These are phyloP conservation scores for Tachina grossa DNA, from an alignment of 2,888 invertebrate genomes.

Conservation along the genomic window DNA sequence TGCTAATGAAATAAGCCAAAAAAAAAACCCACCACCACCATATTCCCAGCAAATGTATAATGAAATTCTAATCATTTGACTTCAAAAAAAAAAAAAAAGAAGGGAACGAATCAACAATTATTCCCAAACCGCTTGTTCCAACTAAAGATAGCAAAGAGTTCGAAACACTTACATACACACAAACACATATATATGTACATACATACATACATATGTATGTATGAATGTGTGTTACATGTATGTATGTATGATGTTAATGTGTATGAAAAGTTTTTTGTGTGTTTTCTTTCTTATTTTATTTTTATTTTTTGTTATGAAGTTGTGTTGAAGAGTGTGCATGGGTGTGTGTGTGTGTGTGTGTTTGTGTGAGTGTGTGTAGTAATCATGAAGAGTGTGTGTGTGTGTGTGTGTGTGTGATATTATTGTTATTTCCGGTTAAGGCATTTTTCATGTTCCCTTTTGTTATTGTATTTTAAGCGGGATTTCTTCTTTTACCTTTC, in stretches of 20 bases:
- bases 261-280: conserved; percentile 1
- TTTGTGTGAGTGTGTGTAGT: conserved; percentile 1
- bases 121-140: conserved; percentile 36
- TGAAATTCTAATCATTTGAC: conserved; percentile 41
- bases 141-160: conserved; percentile 18
- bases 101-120: conserved; percentile 64
- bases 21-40: conserved; percentile 54
- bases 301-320: conserved; percentile 7
- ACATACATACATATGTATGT: neutral
- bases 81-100: conserved; percentile 16
- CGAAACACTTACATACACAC: neutral
- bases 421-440: conserved; percentile 70
- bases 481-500: conserved; percentile 42
- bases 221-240: neutral
- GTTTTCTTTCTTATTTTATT: conserved; percentile 31
- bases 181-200: neutral
- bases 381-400: too few relatives aligned
- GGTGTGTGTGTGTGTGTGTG: neutral
- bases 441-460: conserved; percentile 59
- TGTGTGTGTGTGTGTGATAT: conserved; percentile 1
- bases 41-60: neutral
- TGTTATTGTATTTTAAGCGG: conserved; percentile 55
- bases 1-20: conserved; percentile 23
- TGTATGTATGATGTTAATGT: neutral
- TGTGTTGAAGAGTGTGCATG: conserved; percentile 4